These are phyloP conservation scores for Hyaena hyaena DNA, from an alignment of 2,113 vertebrate genomes.

Conservation along the genomic window DNA sequence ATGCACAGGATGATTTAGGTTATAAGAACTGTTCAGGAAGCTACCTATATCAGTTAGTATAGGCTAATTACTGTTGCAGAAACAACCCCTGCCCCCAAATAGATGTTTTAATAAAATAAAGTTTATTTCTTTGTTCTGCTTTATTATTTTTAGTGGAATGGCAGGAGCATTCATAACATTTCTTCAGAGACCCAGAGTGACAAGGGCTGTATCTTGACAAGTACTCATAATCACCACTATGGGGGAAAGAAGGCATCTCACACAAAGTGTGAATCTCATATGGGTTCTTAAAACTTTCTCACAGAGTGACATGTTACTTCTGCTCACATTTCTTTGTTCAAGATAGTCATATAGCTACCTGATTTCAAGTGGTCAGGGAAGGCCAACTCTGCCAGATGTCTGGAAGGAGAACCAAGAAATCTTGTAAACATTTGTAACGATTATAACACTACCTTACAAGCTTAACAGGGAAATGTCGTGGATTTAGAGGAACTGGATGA, in stretches of 20 bases:
- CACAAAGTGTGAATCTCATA: neutral
- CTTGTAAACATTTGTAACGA: neutral
- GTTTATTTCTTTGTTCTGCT: neutral
- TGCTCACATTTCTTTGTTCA: neutral
- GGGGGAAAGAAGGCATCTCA: neutral
- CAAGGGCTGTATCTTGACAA: neutral
- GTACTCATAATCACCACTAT: neutral
- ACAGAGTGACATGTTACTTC: neutral
- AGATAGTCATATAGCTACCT: neutral
- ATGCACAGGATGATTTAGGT: neutral
- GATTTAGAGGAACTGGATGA: conserved; percentile 43
- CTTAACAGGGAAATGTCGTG: neutral
- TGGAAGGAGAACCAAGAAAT: neutral
- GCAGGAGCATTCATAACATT: neutral
- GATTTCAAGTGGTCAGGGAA: neutral
- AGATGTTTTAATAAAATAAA: neutral
- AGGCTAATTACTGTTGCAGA: neutral
- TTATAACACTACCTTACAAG: neutral
- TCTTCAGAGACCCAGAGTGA: neutral
- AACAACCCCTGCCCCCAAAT: neutral
- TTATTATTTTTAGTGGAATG: neutral
- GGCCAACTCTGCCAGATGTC: neutral
- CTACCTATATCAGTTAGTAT: neutral
- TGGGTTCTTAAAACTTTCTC: neutral
- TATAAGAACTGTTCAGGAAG: neutral